These are phyloP conservation scores for Eupithecia subumbrata DNA, from an alignment of 2,888 invertebrate genomes.

Conservation along the genomic window DNA sequence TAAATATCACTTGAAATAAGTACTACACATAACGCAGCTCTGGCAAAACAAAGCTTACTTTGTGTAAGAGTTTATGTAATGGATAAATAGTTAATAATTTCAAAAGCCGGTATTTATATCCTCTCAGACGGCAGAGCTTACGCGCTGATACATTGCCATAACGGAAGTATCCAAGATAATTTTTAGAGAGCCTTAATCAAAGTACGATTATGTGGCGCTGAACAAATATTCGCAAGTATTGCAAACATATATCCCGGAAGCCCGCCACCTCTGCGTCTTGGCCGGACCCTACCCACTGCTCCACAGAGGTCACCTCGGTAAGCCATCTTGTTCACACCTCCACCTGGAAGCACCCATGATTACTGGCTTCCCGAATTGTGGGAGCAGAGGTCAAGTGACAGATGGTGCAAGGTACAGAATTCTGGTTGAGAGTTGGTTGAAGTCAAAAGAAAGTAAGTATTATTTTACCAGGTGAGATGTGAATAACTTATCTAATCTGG, in stretches of 20 bases:
- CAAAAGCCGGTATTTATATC: too few species aligned
- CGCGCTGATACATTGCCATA: too few species aligned
- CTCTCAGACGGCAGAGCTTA: too few species aligned
- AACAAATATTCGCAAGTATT: neutral
- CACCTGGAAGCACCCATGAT: conserved; percentile 2
- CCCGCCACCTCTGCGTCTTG: neutral
- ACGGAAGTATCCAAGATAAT: too few species aligned
- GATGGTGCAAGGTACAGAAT: neutral
- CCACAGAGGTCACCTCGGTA: neutral
- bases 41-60: too few species aligned
- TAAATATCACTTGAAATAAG: too few species aligned
- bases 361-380: conserved; percentile 7
- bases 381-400: neutral
- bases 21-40: too few species aligned
- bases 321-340: conserved; percentile 5
- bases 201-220: neutral
- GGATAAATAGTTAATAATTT: too few species aligned
- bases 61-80: too few species aligned
- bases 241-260: neutral
- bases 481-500: too few species aligned
- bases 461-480: too few species aligned
- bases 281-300: neutral
- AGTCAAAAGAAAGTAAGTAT: neutral
- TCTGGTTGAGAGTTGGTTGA: neutral
- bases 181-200: too few species aligned